Evolutionary conservation across 2,888 invertebrate genomes (phyloP), one percentile per base, ranked within the genome.

Genomic region (Strigamia maritima): DNA sequence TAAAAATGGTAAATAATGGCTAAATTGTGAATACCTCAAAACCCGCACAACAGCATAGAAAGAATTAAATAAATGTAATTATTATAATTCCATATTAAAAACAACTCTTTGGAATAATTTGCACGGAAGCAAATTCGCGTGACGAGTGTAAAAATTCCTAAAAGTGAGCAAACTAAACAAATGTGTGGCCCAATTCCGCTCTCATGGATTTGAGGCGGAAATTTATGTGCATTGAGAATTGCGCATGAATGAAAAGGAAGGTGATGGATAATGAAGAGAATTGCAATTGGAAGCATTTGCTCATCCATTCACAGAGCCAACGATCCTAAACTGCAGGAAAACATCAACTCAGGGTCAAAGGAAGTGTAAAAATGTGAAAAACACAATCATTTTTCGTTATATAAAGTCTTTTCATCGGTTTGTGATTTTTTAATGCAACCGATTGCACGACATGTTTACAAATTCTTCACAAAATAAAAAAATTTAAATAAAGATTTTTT

Each of bases 131-230:
- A 70, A 70, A 70, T 70, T 70, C 28, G 70, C 70, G 70, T 70
- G 70, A 70, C 70, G 70, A 70, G 16, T 70, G 70, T 28, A 70
- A 70, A 70, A 70, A 70, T 70, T 70, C 70, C 70, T 70, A 70
- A 70, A 70, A 70, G 70, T 70, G 70, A 16, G 70, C 70, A 70
- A 70, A 70, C 70, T 54, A 54, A 70, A 70, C 70, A 70, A 70
- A 70, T 70, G 70, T 28, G n/a, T 70, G 70, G 70, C 70, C 26
- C 70, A 28, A 70, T 70, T 70, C 70, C 70, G 70, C 70, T 70
- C 70, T 70, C 70, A 70, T 70, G 70, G 70, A 70, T 70, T 70
- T 70, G 70, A 70, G 70, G 70, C 70, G 70, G 70, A 70, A 70
- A 70, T 70, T 70, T 70, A 28, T 70, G 70, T 70, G 70, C 70